These are phyloP conservation scores for Goniozus legneri DNA, from an alignment of 1,140 invertebrate species.

Conservation along the genomic window DNA sequence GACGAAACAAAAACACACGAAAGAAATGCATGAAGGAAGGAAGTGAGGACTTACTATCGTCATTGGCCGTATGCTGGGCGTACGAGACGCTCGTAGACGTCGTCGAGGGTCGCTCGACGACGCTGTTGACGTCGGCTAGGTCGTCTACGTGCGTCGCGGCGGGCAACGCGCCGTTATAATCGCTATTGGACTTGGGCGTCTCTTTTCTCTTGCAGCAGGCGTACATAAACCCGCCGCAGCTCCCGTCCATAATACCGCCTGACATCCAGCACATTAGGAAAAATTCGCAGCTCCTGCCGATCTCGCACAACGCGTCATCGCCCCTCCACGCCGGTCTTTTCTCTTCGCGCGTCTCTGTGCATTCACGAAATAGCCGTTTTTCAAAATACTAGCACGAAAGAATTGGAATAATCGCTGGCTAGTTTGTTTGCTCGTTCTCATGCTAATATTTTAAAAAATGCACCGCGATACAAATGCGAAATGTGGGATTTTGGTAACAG, in stretches of 20 bases:
- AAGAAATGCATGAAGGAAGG: not conserved
- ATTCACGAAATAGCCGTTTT: too few species aligned
- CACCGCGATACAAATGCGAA: too few species aligned
- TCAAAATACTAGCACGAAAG: too few species aligned
- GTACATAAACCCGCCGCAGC: conserved; percentile 79
- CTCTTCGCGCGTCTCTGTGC: conserved; percentile 49
- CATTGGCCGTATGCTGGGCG: conserved; percentile 50
- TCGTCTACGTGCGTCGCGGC: conserved; percentile 64
- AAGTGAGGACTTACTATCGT: conserved; percentile 52
- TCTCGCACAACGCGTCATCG: conserved; percentile 59
- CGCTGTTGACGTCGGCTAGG: too few species aligned
- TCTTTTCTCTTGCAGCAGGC: conserved; percentile 82
- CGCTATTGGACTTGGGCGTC: conserved; percentile 59
- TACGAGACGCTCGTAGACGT: too few species aligned
- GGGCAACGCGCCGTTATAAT: conserved; percentile 51
- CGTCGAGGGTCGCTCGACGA: too few species aligned
- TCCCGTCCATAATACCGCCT: conserved; percentile 80
- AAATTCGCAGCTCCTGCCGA: conserved; percentile 85
- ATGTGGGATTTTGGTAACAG: too few species aligned
- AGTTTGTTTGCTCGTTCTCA: too few species aligned
- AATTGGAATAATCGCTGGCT: too few species aligned
- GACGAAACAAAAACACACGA: not conserved
- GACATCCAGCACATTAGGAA: conserved; percentile 90
- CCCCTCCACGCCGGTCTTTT: conserved; percentile 52
- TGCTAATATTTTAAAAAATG: too few species aligned